Base-by-base conservation (phyloP, 1,140 invertebrate species). In the Ips typographus region DNA sequence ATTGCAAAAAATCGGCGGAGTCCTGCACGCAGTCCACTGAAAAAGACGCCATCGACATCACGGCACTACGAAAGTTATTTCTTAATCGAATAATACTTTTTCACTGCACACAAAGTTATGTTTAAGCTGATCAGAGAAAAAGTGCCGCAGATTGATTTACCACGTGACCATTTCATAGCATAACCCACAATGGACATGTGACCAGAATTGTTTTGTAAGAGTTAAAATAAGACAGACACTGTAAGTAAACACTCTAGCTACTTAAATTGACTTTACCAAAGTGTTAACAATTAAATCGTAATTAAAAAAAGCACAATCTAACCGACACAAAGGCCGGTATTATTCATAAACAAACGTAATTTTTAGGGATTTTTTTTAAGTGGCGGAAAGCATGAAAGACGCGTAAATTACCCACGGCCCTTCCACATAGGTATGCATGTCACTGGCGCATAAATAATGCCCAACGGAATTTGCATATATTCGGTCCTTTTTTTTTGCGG, bases 1-100 rank as follows among this genome's bases (percentile, higher is more conserved):
- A 8, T 37, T 22, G 36, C 6, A 44, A 61, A 61, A 61, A 61
- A 44, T 38, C 47, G 8, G 57, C 8, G 38, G 22, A 8, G 8
- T 8, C 38, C 37, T 4, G 59, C 59, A 61, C 59, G 59, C 59
- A 61, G n/a, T 37, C 5, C 8, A 5, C 43, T 47, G 59, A 61
- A 61, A 61, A 61, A 61, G 59, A 61, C 59, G 22, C 59, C 39
- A n/a, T 38, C 43, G 37, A 44, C 59, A 47, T 47, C 59, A 61
- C 59, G 59, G n/a, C 41, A 44, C 59, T 8, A 47, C 42, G 43
- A 61, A 61, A 61, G 59, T 61, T 61, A 61, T 61, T 61, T 61
- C 59, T 61, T 61, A 61, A 61, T 61, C 59, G 47, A 61, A 61
- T 47, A 61, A 61, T 61, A 22, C 47, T 61, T 61, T 61, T 47